A percentile compares a stretch with the other conserved stretches of the same genome.
phyloP scores from a whole-genome alignment of 2,113 vertebrate species.

The Oryzias woworae region DNA sequence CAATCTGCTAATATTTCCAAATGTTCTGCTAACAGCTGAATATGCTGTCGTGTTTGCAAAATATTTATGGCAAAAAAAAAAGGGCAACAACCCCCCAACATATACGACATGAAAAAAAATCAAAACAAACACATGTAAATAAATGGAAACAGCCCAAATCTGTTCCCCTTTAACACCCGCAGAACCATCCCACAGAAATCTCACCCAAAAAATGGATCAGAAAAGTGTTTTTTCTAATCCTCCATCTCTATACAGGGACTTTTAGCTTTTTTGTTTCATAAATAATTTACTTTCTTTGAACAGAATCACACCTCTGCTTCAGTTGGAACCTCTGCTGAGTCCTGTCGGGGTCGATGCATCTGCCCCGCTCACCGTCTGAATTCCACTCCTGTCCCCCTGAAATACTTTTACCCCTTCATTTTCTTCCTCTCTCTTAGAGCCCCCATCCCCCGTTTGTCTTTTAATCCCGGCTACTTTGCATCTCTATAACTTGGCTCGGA shows the following conservation, averaged over 20 bases:
- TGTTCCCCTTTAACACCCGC: conserved; percentile 34
- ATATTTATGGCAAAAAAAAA: conserved; percentile 15
- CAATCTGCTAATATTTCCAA: conserved; percentile 24
- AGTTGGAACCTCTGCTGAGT: conserved; percentile 4
- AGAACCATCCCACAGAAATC: conserved; percentile 35
- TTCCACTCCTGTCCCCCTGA: conserved; percentile 68
- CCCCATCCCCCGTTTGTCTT: conserved; percentile 55
- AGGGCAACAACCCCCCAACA: conserved; percentile 16
- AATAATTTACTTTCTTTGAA: conserved; percentile 1
- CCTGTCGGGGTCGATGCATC: conserved; percentile 23
- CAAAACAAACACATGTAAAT: conserved; percentile 47
- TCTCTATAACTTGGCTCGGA: conserved; percentile 89
- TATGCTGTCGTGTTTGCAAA: conserved; percentile 28
- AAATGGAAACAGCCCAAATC: conserved; percentile 45
- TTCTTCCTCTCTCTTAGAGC: conserved; percentile 62
- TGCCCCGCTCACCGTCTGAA: conserved; percentile 50
- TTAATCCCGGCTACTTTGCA: conserved; percentile 82
- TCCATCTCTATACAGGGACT: conserved; percentile 39
- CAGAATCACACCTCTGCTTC: conserved; percentile 8
- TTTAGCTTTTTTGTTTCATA: conserved; percentile 5
- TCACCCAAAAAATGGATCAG: conserved; percentile 34
- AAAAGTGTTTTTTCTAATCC: conserved; percentile 50
- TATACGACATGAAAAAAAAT: conserved; percentile 30
- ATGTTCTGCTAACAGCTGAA: conserved; percentile 15
- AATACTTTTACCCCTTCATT: conserved; percentile 67